Percentiles rank a stretch among this genome's conserved stretches.
phyloP scores from a whole-genome alignment of 2,888 invertebrate genomes.

The Gerris lacustris region DNA sequence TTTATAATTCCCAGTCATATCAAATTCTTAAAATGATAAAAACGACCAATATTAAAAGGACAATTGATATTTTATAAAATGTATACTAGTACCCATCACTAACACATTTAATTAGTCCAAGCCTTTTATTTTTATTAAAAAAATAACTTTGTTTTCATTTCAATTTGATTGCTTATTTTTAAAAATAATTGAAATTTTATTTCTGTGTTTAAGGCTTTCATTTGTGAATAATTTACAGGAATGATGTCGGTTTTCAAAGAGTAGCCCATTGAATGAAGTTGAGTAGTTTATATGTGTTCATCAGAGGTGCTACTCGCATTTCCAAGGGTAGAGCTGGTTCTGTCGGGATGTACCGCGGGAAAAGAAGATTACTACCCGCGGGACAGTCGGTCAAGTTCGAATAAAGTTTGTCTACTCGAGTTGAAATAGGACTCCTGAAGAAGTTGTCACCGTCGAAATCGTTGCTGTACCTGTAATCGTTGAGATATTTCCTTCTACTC shows the following conservation, averaged over 20 bases:
- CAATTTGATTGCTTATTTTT: too few species aligned
- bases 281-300: neutral
- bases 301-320: neutral
- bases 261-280: neutral
- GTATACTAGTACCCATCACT: too few species aligned
- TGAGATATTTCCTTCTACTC: neutral
- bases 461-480: neutral
- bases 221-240: too few species aligned
- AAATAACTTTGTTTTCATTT: too few species aligned
- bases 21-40: too few species aligned
- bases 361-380: neutral
- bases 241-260: neutral
- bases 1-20: too few species aligned
- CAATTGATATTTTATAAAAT: too few species aligned
- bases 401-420: neutral
- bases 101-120: too few species aligned
- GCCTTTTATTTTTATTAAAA: too few species aligned
- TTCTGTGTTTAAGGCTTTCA: too few species aligned
- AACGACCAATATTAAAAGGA: too few species aligned
- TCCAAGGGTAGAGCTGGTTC: neutral
- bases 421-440: neutral
- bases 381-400: neutral
- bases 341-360: neutral
- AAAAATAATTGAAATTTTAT: too few species aligned
- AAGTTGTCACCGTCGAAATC: neutral